Evolutionary conservation across 1,140 invertebrate genomes (phyloP), one percentile per base, ranked within the genome.

Genomic region (Zophobas morio): DNA sequence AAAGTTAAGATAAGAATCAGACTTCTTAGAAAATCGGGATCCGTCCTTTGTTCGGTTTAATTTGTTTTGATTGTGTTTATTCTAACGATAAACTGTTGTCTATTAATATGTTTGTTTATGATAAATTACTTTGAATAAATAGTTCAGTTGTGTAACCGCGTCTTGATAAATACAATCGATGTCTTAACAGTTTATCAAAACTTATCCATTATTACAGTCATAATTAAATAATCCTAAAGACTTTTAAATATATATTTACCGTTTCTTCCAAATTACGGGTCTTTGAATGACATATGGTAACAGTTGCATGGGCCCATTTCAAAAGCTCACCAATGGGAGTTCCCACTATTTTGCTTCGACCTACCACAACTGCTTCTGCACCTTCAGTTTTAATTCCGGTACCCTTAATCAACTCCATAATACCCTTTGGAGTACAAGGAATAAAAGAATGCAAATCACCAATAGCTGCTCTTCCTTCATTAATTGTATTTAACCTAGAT

Each of bases 311-410:
- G 74, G 98, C 91, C 98, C 98, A 99, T 86, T 98, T 96, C 3
- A 99, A 89, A 6, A 99, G 88, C 88, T 99, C 96, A 0, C 97
- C 91, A 71, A 96, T 94, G 0, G 98, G 98, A 0, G 96, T 96
- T 34, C 98, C 98, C 2, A 99, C 98, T 84, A 99, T 99, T 89
- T 99, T 98, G 86, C 97, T 99, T 78, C 98, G 90, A 1, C 98
- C 98, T 49, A 99, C 85, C 5, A 99, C 97, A 8, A 99, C 98
- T 6, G 97, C 97, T 70, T 90, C 90, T 42, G 94, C 93, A 2
- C 98, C 98, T 47, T 91, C 90, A 33, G 99, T 94, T 75, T 90
- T 84, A 0, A 96, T 89, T 0, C 96, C 95, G 54, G 92, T 92
- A 77, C 92, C 91, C 85, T 94, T 95, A 76, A 98, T 98, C 0